Percentiles rank a stretch among this genome's conserved stretches.
Conservation (phyloP, 2,888 invertebrate species). For the Neoitamus cyanurus region DNA sequence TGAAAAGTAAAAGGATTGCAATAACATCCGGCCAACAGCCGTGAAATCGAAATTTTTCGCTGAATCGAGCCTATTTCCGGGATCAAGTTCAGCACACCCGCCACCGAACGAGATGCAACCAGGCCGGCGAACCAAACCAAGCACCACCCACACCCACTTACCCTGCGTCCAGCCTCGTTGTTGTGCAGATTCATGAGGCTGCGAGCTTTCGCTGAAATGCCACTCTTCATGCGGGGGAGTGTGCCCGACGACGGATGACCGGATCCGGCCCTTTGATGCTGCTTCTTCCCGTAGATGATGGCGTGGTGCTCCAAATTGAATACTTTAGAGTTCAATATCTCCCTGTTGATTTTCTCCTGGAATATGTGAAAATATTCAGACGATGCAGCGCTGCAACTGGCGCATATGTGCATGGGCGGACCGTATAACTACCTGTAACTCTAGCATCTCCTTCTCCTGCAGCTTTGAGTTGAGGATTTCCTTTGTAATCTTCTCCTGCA, state of each 20-base stretch:
- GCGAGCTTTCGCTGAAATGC: constrained; percentile 70
- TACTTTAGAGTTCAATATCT: constrained; percentile 65
- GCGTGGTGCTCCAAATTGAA: constrained; percentile 61
- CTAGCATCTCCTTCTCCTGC: constrained; percentile 65
- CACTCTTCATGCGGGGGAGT: constrained; percentile 56
- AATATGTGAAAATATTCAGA: background rate
- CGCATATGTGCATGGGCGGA: background rate
- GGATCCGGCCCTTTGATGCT: constrained; percentile 42
- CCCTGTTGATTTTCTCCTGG: constrained; percentile 66
- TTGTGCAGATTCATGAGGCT: constrained; percentile 97
- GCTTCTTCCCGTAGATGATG: constrained; percentile 57
- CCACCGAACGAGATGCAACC: background rate
- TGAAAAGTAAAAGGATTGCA: background rate
- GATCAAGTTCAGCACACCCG: background rate
- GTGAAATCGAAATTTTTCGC: constrained; percentile 40
- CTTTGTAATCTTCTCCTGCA: constrained; percentile 66
- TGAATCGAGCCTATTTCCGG: background rate
- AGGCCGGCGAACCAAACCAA: background rate
- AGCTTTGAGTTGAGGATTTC: constrained; percentile 66
- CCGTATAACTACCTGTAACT: constrained; percentile 61
- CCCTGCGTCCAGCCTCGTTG: constrained; percentile 97
- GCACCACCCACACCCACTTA: constrained; percentile 67
- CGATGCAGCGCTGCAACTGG: background rate
- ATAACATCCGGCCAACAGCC: background rate
- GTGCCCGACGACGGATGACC: constrained; percentile 45